Percentiles rank a stretch among this genome's conserved stretches.
Conservation (phyloP, 1,140 invertebrate species). For the Zaprionus lachaisei region DNA sequence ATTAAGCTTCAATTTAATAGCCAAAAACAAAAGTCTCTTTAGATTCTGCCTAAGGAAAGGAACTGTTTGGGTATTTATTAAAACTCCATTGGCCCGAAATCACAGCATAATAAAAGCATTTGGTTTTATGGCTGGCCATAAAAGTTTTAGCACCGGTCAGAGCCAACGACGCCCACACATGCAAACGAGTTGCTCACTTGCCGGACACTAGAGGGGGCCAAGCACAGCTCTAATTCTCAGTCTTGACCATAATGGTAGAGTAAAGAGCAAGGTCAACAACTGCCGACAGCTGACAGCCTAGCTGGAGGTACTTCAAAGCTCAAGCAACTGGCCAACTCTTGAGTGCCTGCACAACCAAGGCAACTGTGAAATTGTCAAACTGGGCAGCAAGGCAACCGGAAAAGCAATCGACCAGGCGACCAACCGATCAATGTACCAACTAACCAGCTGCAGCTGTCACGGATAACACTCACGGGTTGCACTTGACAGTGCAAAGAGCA, state of each 20-base stretch:
- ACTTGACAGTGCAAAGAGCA: constrained; percentile 36
- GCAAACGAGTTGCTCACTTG: constrained; percentile 15
- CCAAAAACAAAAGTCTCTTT: background rate
- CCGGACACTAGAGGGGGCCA: background rate
- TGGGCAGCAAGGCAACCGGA: constrained; percentile 13
- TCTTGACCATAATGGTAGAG: background rate
- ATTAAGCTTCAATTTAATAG: constrained; percentile 33
- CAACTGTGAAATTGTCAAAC: constrained; percentile 24
- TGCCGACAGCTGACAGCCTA: constrained; percentile 24
- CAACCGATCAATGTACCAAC: background rate
- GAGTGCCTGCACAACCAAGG: constrained; percentile 3
- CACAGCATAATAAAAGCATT: constrained; percentile 20
- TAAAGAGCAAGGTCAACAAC: constrained; percentile 45
- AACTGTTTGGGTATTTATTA: constrained; percentile 13
- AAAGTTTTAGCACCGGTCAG: constrained; percentile 14
- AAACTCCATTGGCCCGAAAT: constrained; percentile 27
- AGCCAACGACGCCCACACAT: constrained; percentile 16
- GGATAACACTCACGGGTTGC: constrained; percentile 13
- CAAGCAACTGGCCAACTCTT: constrained; percentile 5
- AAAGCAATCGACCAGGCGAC: too few species aligned
- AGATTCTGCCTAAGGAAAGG: background rate
- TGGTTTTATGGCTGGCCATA: constrained; percentile 27
- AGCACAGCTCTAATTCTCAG: background rate
- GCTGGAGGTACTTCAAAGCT: background rate
- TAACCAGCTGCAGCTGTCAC: constrained; percentile 19